Evolutionary conservation across 1,140 invertebrate genomes (phyloP).

Genomic region (Trichonephila clavata): DNA sequence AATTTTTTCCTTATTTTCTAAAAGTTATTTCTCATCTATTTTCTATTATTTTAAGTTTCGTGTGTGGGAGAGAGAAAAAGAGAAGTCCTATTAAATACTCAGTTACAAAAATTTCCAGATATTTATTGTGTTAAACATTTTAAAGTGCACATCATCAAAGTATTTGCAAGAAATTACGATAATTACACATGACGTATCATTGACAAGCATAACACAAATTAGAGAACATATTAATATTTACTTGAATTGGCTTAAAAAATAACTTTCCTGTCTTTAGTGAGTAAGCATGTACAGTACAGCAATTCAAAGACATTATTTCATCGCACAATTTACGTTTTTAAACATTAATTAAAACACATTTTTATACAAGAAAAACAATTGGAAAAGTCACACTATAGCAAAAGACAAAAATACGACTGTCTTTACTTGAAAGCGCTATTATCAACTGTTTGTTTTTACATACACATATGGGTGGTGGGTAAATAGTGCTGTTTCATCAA

Average conservation of each 20-base stretch:
- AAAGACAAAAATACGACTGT: neutral
- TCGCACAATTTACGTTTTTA: neutral
- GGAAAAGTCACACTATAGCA: neutral
- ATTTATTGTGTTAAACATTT: constrained; percentile 7
- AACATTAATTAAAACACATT: neutral
- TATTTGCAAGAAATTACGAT: neutral
- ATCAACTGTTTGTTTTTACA: neutral
- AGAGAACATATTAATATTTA: neutral
- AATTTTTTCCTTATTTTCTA: too few species aligned
- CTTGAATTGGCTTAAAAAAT: neutral
- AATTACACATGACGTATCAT: neutral
- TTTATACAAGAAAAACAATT: neutral
- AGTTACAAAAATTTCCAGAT: neutral
- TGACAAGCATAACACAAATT: neutral
- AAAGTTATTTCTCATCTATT: too few species aligned
- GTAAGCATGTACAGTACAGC: neutral
- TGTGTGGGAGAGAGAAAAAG: too few species aligned
- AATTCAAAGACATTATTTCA: neutral
- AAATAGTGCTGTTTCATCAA: neutral
- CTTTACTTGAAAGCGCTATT: neutral
- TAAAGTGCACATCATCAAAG: neutral
- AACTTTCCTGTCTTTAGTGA: neutral
- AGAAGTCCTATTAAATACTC: too few species aligned
- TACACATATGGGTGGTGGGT: neutral
- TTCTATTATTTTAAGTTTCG: too few species aligned